phyloP scores from a whole-genome alignment of 2,888 invertebrate genomes.

The Gymnosoma rotundatum region DNA sequence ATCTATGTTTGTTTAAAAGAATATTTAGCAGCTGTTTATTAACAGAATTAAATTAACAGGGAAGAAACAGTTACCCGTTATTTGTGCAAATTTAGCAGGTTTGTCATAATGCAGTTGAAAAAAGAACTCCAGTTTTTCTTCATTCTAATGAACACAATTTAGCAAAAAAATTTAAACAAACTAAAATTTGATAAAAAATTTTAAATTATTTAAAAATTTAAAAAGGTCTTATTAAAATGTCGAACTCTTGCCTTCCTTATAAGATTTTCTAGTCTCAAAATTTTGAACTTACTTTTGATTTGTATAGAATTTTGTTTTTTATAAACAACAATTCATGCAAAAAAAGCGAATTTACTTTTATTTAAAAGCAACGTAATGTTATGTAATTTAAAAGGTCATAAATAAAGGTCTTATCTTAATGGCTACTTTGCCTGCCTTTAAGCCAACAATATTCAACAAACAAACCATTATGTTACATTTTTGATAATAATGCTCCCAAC shows the following conservation, averaged over 20 bases:
- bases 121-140: no score
- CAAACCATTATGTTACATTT: slow-evolving; percentile 2
- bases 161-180: no score
- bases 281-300: slow-evolving; percentile 22
- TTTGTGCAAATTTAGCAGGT: neutral
- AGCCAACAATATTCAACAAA: slow-evolving; percentile 44
- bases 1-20: no score
- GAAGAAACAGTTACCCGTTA: neutral
- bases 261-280: neutral
- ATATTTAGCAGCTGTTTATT: no score
- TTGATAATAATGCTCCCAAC: neutral
- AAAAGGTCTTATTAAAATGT: neutral
- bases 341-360: slow-evolving; percentile 3
- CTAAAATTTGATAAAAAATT: no score
- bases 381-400: slow-evolving; percentile 60
- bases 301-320: neutral
- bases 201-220: no score
- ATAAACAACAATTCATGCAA: neutral
- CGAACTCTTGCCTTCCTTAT: neutral
- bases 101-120: no score
- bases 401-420: slow-evolving; percentile 73
- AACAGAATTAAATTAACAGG: neutral
- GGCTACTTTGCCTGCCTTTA: slow-evolving; percentile 68
- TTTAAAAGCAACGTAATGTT: slow-evolving; percentile 12
- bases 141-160: no score